Evolutionary conservation across 2,888 invertebrate species (phyloP).

Genomic region (Saturnia japonica): DNA sequence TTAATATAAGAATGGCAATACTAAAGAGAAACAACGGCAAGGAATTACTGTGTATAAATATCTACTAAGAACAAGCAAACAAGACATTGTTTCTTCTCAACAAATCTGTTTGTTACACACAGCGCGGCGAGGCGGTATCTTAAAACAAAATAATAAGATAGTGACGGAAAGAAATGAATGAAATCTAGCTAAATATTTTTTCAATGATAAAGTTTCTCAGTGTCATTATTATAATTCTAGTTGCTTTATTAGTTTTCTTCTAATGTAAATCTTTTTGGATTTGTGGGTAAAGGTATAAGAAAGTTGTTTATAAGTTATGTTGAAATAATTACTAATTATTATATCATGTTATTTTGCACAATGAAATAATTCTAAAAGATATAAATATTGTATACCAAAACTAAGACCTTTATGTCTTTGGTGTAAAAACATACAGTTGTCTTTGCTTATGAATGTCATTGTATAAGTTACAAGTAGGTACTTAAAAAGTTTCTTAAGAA

Average conservation of each 20-base stretch:
- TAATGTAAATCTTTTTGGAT: neutral
- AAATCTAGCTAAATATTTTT: conserved; percentile 4
- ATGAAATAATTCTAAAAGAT: no score
- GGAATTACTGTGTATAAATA: conserved; percentile 18
- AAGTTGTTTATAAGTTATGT: no score
- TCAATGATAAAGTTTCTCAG: neutral
- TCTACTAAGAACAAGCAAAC: conserved; percentile 22
- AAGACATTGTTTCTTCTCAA: conserved; percentile 25
- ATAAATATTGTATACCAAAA: no score
- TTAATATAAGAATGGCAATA: conserved; percentile 15
- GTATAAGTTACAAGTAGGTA: no score
- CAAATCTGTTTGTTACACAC: conserved; percentile 30
- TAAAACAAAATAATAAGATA: conserved; percentile 23
- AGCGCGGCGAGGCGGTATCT: conserved; percentile 22
- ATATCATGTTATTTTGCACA: no score
- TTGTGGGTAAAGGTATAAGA: no score
- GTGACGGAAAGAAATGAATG: neutral
- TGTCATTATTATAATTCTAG: neutral
- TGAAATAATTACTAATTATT: no score
- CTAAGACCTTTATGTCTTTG: no score
- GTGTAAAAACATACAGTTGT: no score
- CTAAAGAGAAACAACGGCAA: conserved; percentile 4
- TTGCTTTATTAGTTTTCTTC: neutral
- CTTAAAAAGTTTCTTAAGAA: no score
- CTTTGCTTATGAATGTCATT: no score